phyloP scores from a whole-genome alignment of 30 jellyfish, hydroid and myxozoan genomes.

The Sanderia malayensis region DNA sequence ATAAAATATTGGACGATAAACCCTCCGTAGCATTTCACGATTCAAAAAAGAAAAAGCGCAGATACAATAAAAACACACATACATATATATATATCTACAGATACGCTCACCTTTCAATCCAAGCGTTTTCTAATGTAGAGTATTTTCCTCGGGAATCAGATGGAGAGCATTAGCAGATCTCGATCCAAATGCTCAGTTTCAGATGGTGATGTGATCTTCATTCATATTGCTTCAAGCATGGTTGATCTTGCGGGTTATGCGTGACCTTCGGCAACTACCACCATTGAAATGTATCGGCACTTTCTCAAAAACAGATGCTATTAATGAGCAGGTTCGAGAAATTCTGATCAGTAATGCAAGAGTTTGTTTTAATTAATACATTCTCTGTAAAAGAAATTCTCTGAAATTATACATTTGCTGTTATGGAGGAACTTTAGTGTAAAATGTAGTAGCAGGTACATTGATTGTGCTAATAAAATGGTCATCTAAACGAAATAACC shows the following conservation, averaged over 20 bases:
- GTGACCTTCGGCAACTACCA: conserved; percentile 32
- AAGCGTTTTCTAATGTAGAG: neutral
- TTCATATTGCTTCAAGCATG: conserved; percentile 44
- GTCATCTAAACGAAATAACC: too few relatives aligned
- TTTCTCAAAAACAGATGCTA: neutral
- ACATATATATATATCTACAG: neutral
- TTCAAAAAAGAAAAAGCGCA: neutral
- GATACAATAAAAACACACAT: neutral
- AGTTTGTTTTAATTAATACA: too few relatives aligned
- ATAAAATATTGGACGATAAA: too few relatives aligned
- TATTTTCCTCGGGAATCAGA: neutral
- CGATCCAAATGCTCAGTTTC: conserved; percentile 6
- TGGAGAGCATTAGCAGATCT: neutral
- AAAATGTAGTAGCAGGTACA: too few relatives aligned
- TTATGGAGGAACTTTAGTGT: too few relatives aligned
- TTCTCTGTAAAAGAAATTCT: too few relatives aligned
- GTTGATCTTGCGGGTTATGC: conserved; percentile 47
- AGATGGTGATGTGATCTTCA: conserved; percentile 41
- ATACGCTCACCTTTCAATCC: neutral
- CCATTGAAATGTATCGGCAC: neutral
- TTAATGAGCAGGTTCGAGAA: neutral
- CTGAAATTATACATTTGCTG: too few relatives aligned
- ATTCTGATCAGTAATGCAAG: too few relatives aligned
- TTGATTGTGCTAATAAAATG: too few relatives aligned
- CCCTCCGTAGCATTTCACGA: neutral